Base-by-base conservation (phyloP, 2,113 vertebrate species). In the Bujurquina vittata region DNA sequence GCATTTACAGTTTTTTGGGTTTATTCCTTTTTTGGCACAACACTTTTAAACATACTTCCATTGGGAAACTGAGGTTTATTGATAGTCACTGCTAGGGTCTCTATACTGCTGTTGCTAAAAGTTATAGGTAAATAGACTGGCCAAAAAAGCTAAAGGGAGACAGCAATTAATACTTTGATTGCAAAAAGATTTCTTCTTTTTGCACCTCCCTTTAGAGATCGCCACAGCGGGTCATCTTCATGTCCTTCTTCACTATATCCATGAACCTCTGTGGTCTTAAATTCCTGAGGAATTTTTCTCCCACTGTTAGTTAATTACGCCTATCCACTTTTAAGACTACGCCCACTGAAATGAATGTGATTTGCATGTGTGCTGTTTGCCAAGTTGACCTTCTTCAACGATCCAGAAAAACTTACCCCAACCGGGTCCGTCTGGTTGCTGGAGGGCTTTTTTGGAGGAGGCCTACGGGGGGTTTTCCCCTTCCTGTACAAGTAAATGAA, bases 351-450 rank as follows among this genome's bases (percentile, higher is more conserved):
- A 54, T 14, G 40, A 43, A 43, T 12, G 40, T 1, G 40, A 10
- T 26, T 67, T 40, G 17, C 22, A 46, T 67, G 0, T 26, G 55
- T 37, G 1, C 18, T 26, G 4, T 62, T 12, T 54, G 5, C 40
- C 18, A 22, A 52, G 59, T 78, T 35, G 2, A 22, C 76, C 59
- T 63, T 1, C 18, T 29, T 43, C 3, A 62, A 62, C 15, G 49
- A 52, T 14, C 40, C 1, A 22, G 3, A 4, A 8, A 56, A 22
- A 94, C 96, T 95, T 83, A 97, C 97, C 60, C 96, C 96, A 73
- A 97, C 96, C 37, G 97, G 96, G 80, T 97, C 96, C 88, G 95
- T 97, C 73, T 95, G 95, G 62, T 83, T 94, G 86, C 86, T 96
- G 18, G 90, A 86, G 14, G 91, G 73, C 35, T 95, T 97, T 92